Base-by-base conservation (phyloP, 1,140 invertebrate species). In the Caenorhabditis brenneri region DNA sequence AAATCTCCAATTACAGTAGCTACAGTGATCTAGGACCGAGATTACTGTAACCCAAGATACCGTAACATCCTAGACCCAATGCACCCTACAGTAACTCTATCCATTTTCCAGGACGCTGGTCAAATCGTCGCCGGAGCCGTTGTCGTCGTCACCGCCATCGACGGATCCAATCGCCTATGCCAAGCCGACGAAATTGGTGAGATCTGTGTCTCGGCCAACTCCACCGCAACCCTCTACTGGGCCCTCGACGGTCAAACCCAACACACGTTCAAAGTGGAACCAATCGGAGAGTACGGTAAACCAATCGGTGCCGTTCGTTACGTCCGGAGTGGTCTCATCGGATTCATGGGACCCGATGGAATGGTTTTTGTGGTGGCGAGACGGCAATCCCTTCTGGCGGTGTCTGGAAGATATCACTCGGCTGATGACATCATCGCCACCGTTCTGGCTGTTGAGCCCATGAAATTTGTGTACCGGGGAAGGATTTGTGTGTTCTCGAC, bases 161-260 rank as follows among this genome's bases (percentile, higher is more conserved):
- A 98, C 87, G 97, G 96, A 4, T 93, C 94, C 15, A 94, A 97
- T 0, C 95, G 94, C 88, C 93, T 99, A 3, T 99, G 97, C 91
- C 98, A 98, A 91, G 98, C 97, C 0, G 97, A 99, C 91, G 97
- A 99, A 92, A 96, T 98, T 0, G 97, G 97, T 0, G 97, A 99
- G 91, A 97, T 99, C 84, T 99, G 97, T 91, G 95, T 99, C 2
- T 94, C 95, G 86, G 95, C 96, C 46, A 94, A 94, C 0, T 95
- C 96, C 1, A 96, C 96, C 0, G 97, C 96, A 0, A 94, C 93
- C 33, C 94, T 95, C 49, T 99, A 99, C 92, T 99, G 96, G 95
- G 97, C 97, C 0, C 93, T 99, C 5, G 95, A 96, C 85, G 97
- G 97, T 0, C 93, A 99, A 24, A 96, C 96, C 6, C 96, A 96